These are phyloP conservation scores for Synergus itoensis DNA, from an alignment of 2,888 invertebrate species.

Conservation along the genomic window DNA sequence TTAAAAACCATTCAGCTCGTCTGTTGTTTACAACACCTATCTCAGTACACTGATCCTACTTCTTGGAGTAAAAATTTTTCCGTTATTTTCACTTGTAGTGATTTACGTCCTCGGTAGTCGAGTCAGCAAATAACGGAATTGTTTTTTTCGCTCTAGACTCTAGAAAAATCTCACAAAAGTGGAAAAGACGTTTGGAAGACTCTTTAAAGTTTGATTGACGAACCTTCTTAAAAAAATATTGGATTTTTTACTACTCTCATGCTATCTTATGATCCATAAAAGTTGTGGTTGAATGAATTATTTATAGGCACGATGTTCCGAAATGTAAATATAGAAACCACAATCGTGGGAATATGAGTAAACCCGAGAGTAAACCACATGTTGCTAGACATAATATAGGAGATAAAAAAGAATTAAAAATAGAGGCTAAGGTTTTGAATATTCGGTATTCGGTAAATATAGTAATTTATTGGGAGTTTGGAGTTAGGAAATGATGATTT, in stretches of 20 bases:
- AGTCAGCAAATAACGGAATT: conserved; percentile 17
- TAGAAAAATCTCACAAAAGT: conserved; percentile 5
- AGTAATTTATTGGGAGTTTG: background rate
- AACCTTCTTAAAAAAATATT: background rate
- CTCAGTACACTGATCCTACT: conserved; percentile 17
- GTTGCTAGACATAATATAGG: background rate
- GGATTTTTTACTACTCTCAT: background rate
- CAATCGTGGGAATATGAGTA: conserved; percentile 4
- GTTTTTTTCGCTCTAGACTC: background rate
- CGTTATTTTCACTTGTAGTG: conserved; percentile 11
- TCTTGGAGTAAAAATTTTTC: conserved; percentile 2
- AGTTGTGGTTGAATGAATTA: conserved; percentile 16
- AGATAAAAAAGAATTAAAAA: background rate
- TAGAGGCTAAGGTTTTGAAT: background rate
- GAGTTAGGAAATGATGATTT: background rate
- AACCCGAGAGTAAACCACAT: background rate
- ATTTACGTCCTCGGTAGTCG: conserved; percentile 10
- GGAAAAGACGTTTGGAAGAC: background rate
- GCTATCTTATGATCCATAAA: background rate
- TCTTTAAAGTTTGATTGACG: background rate
- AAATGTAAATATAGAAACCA: background rate
- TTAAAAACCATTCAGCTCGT: conserved; percentile 13
- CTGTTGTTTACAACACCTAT: conserved; percentile 14
- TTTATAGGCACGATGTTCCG: background rate
- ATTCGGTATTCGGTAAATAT: background rate